Evolutionary conservation across 2,797 vertebrate genomes (phyloP).

Genomic region (Channa striata): DNA sequence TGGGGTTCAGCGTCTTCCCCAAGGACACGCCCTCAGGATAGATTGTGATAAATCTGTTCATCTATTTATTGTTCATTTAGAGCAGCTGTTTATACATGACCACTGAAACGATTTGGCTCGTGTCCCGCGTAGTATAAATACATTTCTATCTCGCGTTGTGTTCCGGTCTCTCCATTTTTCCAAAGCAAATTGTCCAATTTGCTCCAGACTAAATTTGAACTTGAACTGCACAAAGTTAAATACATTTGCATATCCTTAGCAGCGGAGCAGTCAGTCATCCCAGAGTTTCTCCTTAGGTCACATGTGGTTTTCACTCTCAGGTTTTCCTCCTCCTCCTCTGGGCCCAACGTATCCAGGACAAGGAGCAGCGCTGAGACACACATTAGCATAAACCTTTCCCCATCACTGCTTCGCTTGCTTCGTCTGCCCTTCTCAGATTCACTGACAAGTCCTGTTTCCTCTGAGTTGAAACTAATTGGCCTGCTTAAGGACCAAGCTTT

Average conservation of each 20-base stretch:
- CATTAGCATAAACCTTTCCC: slow-evolving; percentile 55
- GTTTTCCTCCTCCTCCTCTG: slow-evolving; percentile 41
- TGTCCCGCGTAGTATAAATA: neutral
- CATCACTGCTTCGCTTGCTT: slow-evolving; percentile 14
- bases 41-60: neutral
- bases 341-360: slow-evolving; percentile 40
- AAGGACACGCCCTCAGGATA: neutral
- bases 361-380: slow-evolving; percentile 36
- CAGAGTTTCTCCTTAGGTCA: slow-evolving; percentile 58
- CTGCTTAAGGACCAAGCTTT: slow-evolving; percentile 20
- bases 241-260: slow-evolving; percentile 48
- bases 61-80: too few relatives aligned
- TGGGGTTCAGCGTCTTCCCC: too few relatives aligned
- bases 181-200: slow-evolving; percentile 22
- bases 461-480: slow-evolving; percentile 47
- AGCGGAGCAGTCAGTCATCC: slow-evolving; percentile 59
- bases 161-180: neutral
- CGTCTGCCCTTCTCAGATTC: slow-evolving; percentile 48
- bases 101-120: too few relatives aligned
- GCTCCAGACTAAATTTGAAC: slow-evolving; percentile 38
- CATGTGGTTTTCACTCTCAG: slow-evolving; percentile 34
- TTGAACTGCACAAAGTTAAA: slow-evolving; percentile 38
- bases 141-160: neutral
- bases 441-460: slow-evolving; percentile 49
- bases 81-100: too few relatives aligned